phyloP scores from a whole-genome alignment of 2,797 vertebrate species.

The Mareca strepera region DNA sequence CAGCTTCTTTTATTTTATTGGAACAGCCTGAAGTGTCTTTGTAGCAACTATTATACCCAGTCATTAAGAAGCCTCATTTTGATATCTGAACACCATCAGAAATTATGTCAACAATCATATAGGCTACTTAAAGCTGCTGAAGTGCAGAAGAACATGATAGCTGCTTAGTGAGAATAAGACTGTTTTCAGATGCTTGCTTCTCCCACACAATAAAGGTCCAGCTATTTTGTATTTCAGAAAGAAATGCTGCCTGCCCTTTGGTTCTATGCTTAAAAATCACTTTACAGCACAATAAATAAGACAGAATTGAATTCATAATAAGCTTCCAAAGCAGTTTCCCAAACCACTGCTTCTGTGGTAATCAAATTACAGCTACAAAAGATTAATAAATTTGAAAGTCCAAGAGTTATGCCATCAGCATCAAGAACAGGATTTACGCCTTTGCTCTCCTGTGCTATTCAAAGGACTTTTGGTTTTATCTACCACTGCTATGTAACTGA shows the following conservation, averaged over 20 bases:
- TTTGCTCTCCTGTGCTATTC: background rate
- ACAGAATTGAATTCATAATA: background rate
- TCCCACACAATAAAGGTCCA: background rate
- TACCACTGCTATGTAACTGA: background rate
- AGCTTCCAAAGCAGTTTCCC: background rate
- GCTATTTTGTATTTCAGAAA: background rate
- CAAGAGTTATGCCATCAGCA: background rate
- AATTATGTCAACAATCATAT: background rate
- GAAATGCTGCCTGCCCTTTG: background rate
- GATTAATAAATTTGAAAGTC: background rate
- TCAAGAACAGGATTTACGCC: background rate
- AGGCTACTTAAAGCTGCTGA: background rate
- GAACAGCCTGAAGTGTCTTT: background rate
- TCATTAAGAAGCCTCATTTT: conserved; percentile 3
- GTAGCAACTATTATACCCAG: background rate
- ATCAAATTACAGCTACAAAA: background rate
- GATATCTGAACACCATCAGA: background rate
- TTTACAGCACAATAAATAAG: background rate
- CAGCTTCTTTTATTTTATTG: background rate
- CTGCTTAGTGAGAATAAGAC: background rate
- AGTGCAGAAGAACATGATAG: background rate
- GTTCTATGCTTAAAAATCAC: background rate
- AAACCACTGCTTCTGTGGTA: background rate
- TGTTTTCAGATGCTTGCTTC: background rate
- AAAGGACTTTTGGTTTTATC: background rate